Evolutionary conservation across 2,888 invertebrate species (phyloP), one percentile per base, ranked within the genome.

Genomic region (Drosophila diplacantha): DNA sequence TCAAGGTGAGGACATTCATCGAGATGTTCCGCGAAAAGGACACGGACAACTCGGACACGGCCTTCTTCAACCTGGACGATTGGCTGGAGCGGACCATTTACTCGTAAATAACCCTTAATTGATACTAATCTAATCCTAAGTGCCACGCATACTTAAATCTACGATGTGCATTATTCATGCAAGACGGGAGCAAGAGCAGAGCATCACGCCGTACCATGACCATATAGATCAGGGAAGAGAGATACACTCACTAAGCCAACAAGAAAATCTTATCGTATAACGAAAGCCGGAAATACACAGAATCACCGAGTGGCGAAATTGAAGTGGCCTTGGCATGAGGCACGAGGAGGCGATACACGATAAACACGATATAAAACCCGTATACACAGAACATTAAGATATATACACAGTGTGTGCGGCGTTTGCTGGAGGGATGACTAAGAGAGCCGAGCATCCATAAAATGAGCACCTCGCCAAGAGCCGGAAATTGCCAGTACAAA

Each of bases 1-100:
- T 97, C 75, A 94, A 96, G 88, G 91, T 98, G 72, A 97, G 96
- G 90, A 94, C 95, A 41, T 97, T 97, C 94, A 96, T 98, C 86
- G 97, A 96, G 88, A 93, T 94, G 79, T 97, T 96, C 91, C 92
- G 92, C 83, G 92, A 93, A 85, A 91, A 93, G 69, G 92, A 93
- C 86, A 91, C 92, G 8, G 91, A 93, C 39, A 91, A 92, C 73
- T 92, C 92, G 38, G 93, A 93, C 71, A 90, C 91, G 75, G 96
- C 96, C 38, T 93, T 93, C 46, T 97, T 97, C 89, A 93, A 94
- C 55, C 90, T 97, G 89, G 96, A 97, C 87, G 96, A 96, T 89
- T 96, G 96, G 95, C 91, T 96, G 76, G 94, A 95, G 90, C 94
- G 92, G 89, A 96, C 96, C 81, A 92, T 96, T 80, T 96, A 96